Percentiles rank a stretch among this genome's conserved stretches.
phyloP scores from a whole-genome alignment of 2,797 vertebrate species.

The Oryzias dopingdopingensis region DNA sequence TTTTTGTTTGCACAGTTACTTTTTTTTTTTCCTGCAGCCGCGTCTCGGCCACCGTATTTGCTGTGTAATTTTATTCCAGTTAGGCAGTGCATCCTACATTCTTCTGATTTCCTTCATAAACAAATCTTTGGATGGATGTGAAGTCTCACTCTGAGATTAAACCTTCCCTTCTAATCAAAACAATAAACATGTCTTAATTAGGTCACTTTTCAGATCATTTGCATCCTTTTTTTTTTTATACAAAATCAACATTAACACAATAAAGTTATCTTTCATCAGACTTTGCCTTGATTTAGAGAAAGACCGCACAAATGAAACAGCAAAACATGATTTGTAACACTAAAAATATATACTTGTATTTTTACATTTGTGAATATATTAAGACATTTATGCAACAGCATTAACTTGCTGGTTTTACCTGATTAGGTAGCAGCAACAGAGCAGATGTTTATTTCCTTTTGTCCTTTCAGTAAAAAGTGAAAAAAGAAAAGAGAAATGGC shows the following conservation, averaged over 20 bases:
- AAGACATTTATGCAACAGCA: conserved; percentile 74
- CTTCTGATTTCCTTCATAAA: conserved; percentile 40
- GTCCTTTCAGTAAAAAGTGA: conserved; percentile 3
- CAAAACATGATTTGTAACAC: conserved; percentile 53
- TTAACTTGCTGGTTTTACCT: conserved; percentile 56
- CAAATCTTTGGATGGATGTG: conserved; percentile 32
- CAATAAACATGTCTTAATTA: no score
- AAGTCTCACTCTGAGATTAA: conserved; percentile 21
- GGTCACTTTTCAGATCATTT: no score
- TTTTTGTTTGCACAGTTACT: no score
- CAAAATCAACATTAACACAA: neutral
- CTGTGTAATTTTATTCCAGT: conserved; percentile 52
- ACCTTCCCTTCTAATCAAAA: neutral
- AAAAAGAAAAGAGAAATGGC: conserved; percentile 44
- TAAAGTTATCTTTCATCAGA: conserved; percentile 6
- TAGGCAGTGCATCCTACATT: conserved; percentile 27
- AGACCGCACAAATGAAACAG: conserved; percentile 55
- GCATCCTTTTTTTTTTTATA: no score
- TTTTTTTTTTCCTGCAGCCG: no score
- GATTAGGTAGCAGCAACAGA: conserved; percentile 51
- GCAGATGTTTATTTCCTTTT: conserved; percentile 18
- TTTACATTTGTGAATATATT: conserved; percentile 70
- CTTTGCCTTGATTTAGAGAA: conserved; percentile 43
- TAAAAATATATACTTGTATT: conserved; percentile 51
- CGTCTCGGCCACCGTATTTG: no score